Evolutionary conservation across 2,113 vertebrate genomes (phyloP), one percentile per base, ranked within the genome.

Genomic region (Chloropsis cyanopogon): DNA sequence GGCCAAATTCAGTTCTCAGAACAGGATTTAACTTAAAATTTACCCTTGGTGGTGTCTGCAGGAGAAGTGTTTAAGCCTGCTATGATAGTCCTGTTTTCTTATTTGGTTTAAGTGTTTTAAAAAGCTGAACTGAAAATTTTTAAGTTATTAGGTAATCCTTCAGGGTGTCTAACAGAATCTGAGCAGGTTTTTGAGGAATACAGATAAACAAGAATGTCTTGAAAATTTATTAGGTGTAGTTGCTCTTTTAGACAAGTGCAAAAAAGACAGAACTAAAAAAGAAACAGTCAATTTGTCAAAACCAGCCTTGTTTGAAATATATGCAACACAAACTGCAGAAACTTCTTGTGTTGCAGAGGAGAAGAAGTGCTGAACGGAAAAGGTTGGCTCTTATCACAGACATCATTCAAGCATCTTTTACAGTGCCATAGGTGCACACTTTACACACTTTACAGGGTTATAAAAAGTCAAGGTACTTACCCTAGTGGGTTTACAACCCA

Each of bases 401-500:
- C 54, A 91, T 94, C 63, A 52, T 92, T 97, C 91, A 89, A 96
- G 85, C 54, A 70, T 82, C 86, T 92, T 96, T 96, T 96, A 91
- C 76, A 88, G 93, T 86, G 90, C 88, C 76, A 81, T 76, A 84
- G 92, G 71, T 94, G 81, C 83, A 95, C 82, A 78, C 76, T 82
- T 91, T 65, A 69, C 88, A 63, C 56, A 57, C 82, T 96, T 97
- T 90, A 95, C 77, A 54, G 90, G 88, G 88, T 93, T 95, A 72
- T 96, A 96, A 96, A 96, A 94, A 88, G 92, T 88, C 91, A 91
- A 92, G 83, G 77, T 94, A 78, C 83, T 93, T 92, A 96, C 86
- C 80, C 76, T 79, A 21, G 82, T 92, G 80, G 72, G 93, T 95
- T 97, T 95, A 95, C 88, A 95, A 42, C 88, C 71, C 69, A 61